Evolutionary conservation across 2,888 invertebrate species (phyloP), one percentile per base, ranked within the genome.

Genomic region (Noctua comes): DNA sequence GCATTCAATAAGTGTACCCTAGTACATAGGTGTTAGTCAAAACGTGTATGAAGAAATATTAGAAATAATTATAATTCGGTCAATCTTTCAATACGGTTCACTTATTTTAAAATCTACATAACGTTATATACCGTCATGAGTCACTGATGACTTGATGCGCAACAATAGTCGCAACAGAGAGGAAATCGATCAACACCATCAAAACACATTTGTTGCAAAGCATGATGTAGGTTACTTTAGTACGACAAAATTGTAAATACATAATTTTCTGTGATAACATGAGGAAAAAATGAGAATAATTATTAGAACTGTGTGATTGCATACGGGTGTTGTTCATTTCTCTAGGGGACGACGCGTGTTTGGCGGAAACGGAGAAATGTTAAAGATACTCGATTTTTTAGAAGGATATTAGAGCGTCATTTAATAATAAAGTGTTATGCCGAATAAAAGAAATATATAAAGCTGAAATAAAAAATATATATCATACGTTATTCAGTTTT

Each of bases 181-280:
- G 82, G 85, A 89, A 89, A 91, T 94, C 90, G 92, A 93, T 93
- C 91, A 91, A 91, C 89, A 91, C 92, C 93, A 94, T 93, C 91
- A 92, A 90, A 90, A 90, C 88, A 92, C 91, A 93, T 94, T 94
- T 92, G 94, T 95, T 94, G 93, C 94, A 93, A 94, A 91, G 93
- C 95, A 95, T 94, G 93, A 93, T 93, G 95, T 96, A 95, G 94
- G 93, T 93, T 94, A 96, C 94, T 93, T 93, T 95, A 94, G 95
- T 95, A 94, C 93, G 96, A 96, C 96, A 95, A 97, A 97, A 96
- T 96, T 97, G 97, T 97, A 97, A 96, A 97, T 97, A 97, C 96
- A 97, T 97, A 94, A 96, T 97, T 97, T 97, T 97, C 97, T 97
- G 97, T 97, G 97, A 97, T 97, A 97, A 97, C 96, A 97, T 96